These are phyloP conservation scores for Parambassis ranga DNA, from an alignment of 2,797 vertebrate genomes.

Conservation along the genomic window DNA sequence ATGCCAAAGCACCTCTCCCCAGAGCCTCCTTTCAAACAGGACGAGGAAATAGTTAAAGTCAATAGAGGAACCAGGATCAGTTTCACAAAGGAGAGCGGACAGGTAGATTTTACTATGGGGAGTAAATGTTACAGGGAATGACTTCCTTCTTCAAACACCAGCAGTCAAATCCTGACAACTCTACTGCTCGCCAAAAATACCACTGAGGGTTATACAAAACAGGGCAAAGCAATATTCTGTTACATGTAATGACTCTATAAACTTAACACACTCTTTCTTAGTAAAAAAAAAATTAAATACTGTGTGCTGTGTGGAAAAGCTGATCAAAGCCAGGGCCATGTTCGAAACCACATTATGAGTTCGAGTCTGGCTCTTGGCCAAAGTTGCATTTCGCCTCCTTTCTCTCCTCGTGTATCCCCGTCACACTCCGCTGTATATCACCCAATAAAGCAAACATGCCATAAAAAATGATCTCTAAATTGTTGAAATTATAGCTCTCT, in stretches of 20 bases:
- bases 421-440: conserved; percentile 52
- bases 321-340: conserved; percentile 49
- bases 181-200: neutral
- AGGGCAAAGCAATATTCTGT: conserved; percentile 18
- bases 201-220: neutral
- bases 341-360: conserved; percentile 61
- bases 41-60: conserved; percentile 71
- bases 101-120: conserved; percentile 43
- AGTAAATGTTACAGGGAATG: conserved; percentile 54
- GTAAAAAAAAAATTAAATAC: conserved; percentile 52
- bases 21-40: conserved; percentile 62
- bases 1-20: conserved; percentile 42
- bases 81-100: conserved; percentile 52
- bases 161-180: conserved; percentile 22
- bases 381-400: conserved; percentile 34
- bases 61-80: conserved; percentile 71
- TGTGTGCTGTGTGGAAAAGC: conserved; percentile 27
- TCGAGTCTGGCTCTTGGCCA: conserved; percentile 54
- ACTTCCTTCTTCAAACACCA: conserved; percentile 53
- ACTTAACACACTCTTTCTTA: conserved; percentile 40
- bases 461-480: conserved; percentile 62
- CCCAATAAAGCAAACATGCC: conserved; percentile 62
- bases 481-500: conserved; percentile 56
- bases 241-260: conserved; percentile 46
- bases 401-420: conserved; percentile 21